These are phyloP conservation scores for Bubo scandiacus DNA, from an alignment of 2,113 vertebrate genomes.

Conservation along the genomic window DNA sequence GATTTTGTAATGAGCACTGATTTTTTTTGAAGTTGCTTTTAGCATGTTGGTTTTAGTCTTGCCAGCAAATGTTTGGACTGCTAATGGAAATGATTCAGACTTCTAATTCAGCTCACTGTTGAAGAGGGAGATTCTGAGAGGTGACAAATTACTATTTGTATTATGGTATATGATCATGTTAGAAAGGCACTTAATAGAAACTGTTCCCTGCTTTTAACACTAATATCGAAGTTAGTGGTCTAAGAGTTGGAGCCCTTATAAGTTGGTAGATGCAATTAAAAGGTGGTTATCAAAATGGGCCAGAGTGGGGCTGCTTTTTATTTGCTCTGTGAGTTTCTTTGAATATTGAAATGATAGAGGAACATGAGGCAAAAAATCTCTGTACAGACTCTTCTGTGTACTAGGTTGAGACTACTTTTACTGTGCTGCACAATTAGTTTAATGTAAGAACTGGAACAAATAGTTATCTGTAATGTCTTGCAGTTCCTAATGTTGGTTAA, in stretches of 20 bases:
- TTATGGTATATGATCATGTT: background rate
- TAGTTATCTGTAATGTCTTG: background rate
- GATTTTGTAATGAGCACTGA: background rate
- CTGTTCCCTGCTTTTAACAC: background rate
- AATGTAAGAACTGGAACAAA: background rate
- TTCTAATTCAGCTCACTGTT: background rate
- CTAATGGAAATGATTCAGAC: background rate
- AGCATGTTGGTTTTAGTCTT: background rate
- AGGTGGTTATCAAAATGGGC: background rate
- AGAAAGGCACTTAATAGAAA: background rate
- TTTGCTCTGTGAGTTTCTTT: background rate
- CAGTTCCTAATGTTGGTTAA: background rate
- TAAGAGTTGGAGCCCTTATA: background rate
- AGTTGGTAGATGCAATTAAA: background rate
- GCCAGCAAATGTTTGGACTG: background rate
- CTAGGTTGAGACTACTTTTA: background rate
- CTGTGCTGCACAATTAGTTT: background rate
- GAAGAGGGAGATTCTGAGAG: background rate
- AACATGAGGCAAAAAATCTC: background rate
- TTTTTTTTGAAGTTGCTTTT: background rate
- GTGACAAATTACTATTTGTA: background rate
- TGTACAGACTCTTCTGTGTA: background rate
- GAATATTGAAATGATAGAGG: background rate
- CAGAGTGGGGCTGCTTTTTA: background rate
- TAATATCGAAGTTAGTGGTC: background rate